phyloP scores from a whole-genome alignment of 2,888 invertebrate genomes.

The Ormyrus labotus region DNA sequence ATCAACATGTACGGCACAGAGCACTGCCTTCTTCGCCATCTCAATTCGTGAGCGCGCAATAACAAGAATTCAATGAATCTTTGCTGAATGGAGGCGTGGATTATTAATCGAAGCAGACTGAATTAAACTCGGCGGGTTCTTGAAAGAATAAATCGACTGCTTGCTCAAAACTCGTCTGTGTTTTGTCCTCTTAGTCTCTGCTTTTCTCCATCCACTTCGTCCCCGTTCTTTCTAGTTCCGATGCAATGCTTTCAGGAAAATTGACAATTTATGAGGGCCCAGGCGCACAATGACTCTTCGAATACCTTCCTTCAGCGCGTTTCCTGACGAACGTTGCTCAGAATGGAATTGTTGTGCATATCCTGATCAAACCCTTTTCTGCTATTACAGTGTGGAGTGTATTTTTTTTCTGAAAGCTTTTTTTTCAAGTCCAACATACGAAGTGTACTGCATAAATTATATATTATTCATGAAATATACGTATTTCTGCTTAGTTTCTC shows the following conservation, averaged over 20 bases:
- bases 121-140: slow-evolving; percentile 9
- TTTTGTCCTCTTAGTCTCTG: slow-evolving; percentile 1
- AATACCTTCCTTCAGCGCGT: not conserved
- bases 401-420: too few relatives aligned
- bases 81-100: slow-evolving; percentile 5
- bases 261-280: slow-evolving; percentile 50
- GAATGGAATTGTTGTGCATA: slow-evolving; percentile 26
- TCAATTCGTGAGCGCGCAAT: slow-evolving; percentile 27
- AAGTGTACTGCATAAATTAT: not conserved
- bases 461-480: not conserved
- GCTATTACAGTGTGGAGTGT: not conserved
- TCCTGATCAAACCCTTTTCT: not conserved
- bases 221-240: slow-evolving; percentile 13
- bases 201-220: not conserved
- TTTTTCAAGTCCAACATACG: not conserved
- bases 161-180: not conserved
- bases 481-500: not conserved
- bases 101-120: not conserved
- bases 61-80: slow-evolving; percentile 1
- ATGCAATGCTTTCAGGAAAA: slow-evolving; percentile 46
- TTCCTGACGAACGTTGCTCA: slow-evolving; percentile 7
- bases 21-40: slow-evolving; percentile 6
- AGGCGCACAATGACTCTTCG: slow-evolving; percentile 31
- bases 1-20: not conserved
- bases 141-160: not conserved